Evolutionary conservation across 2,797 vertebrate species (phyloP), one percentile per base, ranked within the genome.

Genomic region (Epinephelus awoara): DNA sequence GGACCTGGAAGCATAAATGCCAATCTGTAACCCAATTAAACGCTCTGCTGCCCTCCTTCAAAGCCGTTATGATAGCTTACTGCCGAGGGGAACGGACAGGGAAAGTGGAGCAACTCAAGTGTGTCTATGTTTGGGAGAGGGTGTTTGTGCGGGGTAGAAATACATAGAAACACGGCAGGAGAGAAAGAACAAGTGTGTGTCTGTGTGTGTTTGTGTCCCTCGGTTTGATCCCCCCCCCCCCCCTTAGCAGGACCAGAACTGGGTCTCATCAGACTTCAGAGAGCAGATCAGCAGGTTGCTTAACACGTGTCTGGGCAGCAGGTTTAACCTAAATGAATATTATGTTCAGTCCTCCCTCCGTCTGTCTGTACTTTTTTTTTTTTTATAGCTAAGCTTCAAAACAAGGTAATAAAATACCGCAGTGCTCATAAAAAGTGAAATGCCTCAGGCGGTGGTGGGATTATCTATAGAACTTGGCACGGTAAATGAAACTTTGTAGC

Each of bases 21-120:
- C 90, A 90, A 93, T 94, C 90, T 91, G 90, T 91, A 92, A 91
- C 92, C 94, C 89, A 94, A 94, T 95, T 94, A 94, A 94, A 92
- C 72, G 91, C 91, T 91, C 88, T 57, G 87, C 90, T 93, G 92
- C 90, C 83, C 92, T 86, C 88, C 91, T 95, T 94, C 92, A 95
- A 95, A 94, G 93, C 85, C 67, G 77, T 90, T 92, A 85, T 88
- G 89, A 93, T 94, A 94, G 93, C 95, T 93, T 91, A 91, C 85
- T 81, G 93, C 93, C 88, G 27, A 91, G 84, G 89, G 91, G 91
- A 94, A 90, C 85, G 86, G 92, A 94, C 94, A 90, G 86, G 87
- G 80, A 90, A 90, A 90, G 89, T 91, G 85, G 86, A 92, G 79
- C 88, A 90, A 89, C 75, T 91, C 85, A 79, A 88, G 83, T 85